Conservation (phyloP, 2,113 vertebrate species). For the Trochalopteron elliotii region DNA sequence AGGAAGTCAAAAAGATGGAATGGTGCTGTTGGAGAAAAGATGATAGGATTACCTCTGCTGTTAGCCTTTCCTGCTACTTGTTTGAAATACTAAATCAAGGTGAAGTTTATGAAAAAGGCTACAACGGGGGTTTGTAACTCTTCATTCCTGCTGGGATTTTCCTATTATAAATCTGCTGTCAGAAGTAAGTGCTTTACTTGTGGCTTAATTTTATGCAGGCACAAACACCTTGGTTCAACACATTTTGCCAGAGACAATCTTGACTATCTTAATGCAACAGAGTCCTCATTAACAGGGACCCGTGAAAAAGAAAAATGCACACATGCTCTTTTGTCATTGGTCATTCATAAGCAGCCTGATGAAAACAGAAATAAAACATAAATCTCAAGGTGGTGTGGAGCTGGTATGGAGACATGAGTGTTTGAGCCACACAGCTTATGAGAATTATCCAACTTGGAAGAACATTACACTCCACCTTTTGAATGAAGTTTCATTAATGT, state of each 20-base stretch:
- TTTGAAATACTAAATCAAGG: conserved; percentile 79
- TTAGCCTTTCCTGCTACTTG: conserved; percentile 72
- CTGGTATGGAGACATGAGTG: not conserved
- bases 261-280: conserved; percentile 63
- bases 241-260: conserved; percentile 61
- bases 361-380: conserved; percentile 64
- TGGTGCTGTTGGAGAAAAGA: conserved; percentile 71
- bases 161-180: conserved; percentile 84
- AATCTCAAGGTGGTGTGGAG: conserved; percentile 34
- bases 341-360: conserved; percentile 19
- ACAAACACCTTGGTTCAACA: conserved; percentile 79
- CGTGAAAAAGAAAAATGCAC: conserved; percentile 60
- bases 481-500: conserved; percentile 36
- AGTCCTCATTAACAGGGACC: conserved; percentile 71
- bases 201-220: conserved; percentile 80
- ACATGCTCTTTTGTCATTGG: conserved; percentile 37
- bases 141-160: conserved; percentile 83
- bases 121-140: conserved; percentile 76
- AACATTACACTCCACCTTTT: conserved; percentile 28
- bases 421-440: conserved; percentile 21
- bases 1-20: conserved; percentile 82
- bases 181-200: conserved; percentile 78
- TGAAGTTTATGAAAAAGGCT: conserved; percentile 86
- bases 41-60: conserved; percentile 85
- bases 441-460: conserved; percentile 50